phyloP scores from a whole-genome alignment of 2,113 vertebrate species.

The Corydoras maculifer region DNA sequence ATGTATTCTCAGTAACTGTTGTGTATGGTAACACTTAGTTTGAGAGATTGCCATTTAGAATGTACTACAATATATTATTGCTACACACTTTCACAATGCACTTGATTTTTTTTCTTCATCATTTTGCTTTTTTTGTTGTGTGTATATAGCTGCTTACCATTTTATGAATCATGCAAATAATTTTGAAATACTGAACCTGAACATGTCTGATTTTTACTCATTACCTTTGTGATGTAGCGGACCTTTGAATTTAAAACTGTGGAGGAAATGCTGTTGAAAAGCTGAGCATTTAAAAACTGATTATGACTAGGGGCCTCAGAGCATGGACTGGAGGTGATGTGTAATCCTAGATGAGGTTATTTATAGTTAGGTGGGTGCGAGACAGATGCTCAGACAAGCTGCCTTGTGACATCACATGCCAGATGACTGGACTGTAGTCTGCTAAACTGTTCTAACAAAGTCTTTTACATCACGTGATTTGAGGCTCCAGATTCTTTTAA shows the following conservation, averaged over 20 bases:
- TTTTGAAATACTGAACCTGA: no score
- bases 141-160: no score
- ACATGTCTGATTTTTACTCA: no score
- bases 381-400: conserved; percentile 37
- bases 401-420: conserved; percentile 42
- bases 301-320: conserved; percentile 12
- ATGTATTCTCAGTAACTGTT: no score
- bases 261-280: conserved; percentile 36
- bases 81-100: no score
- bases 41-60: no score
- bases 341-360: conserved; percentile 47
- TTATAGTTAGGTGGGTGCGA: conserved; percentile 44
- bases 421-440: conserved; percentile 33
- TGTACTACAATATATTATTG: no score
- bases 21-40: no score
- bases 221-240: no score
- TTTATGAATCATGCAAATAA: no score
- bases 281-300: conserved; percentile 13
- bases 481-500: background rate
- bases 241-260: background rate
- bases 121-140: no score
- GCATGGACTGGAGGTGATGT: conserved; percentile 23
- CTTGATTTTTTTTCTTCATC: no score
- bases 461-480: background rate
- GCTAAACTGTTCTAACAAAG: conserved; percentile 14